Evolutionary conservation across 1,140 invertebrate species (phyloP).

Genomic region (Pseudomyrmex pallidus): DNA sequence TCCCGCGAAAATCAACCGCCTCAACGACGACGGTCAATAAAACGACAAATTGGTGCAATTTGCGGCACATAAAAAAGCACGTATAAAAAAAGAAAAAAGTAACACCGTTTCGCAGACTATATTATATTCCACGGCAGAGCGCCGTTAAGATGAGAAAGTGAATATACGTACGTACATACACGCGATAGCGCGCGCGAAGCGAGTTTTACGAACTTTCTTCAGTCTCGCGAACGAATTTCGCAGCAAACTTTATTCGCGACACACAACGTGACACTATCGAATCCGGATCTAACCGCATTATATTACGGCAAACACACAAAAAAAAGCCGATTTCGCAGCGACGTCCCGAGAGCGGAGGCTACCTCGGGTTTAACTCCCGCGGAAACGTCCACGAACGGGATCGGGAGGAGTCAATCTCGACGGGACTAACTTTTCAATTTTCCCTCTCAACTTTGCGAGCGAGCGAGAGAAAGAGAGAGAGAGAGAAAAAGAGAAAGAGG

Average conservation of each 20-base stretch:
- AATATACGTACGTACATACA: too few species aligned
- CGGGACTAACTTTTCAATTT: slow-evolving; percentile 74
- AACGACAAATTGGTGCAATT: neutral
- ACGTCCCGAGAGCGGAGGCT: slow-evolving; percentile 24
- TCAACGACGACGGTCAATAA: neutral
- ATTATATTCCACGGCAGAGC: too few species aligned
- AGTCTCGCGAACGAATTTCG: slow-evolving; percentile 22
- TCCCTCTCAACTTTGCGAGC: slow-evolving; percentile 61
- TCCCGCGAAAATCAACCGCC: neutral
- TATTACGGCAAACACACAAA: slow-evolving; percentile 39
- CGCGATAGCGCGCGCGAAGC: neutral
- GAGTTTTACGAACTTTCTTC: neutral
- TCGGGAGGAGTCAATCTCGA: slow-evolving; percentile 67
- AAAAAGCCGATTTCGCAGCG: slow-evolving; percentile 45
- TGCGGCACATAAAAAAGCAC: neutral
- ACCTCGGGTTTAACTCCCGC: slow-evolving; percentile 46
- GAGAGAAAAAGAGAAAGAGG: too few species aligned
- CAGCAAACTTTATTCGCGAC: slow-evolving; percentile 36
- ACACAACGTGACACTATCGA: slow-evolving; percentile 44
- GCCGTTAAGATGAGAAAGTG: too few species aligned
- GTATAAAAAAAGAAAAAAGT: too few species aligned
- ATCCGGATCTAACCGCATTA: slow-evolving; percentile 52
- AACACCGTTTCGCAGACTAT: too few species aligned
- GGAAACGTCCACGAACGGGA: slow-evolving; percentile 51
- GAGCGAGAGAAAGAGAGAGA: neutral